Evolutionary conservation across 1,140 invertebrate genomes (phyloP).

Genomic region (Prorops nasuta): DNA sequence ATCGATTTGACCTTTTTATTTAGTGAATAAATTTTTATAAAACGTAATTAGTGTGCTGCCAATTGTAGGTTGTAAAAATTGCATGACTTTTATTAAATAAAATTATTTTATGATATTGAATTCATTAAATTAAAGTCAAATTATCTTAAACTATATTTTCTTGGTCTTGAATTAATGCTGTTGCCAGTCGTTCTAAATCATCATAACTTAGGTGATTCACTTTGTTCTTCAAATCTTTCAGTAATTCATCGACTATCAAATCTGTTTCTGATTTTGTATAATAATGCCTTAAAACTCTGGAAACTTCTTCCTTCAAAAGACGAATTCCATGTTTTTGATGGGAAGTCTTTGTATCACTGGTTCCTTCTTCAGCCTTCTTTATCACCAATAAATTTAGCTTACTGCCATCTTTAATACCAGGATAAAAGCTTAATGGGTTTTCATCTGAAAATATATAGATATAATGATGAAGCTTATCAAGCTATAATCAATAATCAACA

Average conservation of each 20-base stretch:
- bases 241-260: constrained; percentile 47
- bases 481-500: constrained; percentile 9
- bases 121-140: constrained; percentile 17
- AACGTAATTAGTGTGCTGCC: too few species aligned
- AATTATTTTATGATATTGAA: constrained; percentile 28
- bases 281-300: constrained; percentile 46
- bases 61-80: neutral
- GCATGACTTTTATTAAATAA: constrained; percentile 28
- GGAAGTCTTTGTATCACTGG: constrained; percentile 23
- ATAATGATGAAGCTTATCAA: constrained; percentile 2
- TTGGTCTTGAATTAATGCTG: constrained; percentile 51
- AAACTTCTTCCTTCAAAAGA: constrained; percentile 44
- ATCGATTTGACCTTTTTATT: too few species aligned
- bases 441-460: constrained; percentile 39
- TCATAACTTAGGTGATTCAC: constrained; percentile 50
- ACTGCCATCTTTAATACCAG: constrained; percentile 51
- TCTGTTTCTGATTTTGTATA: constrained; percentile 49
- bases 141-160: constrained; percentile 38
- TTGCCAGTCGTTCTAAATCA: constrained; percentile 54
- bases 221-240: constrained; percentile 50
- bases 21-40: too few species aligned
- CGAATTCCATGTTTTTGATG: constrained; percentile 31
- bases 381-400: constrained; percentile 46
- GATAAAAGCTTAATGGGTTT: constrained; percentile 50
- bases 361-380: constrained; percentile 36